These are phyloP conservation scores for Tokudaia tokunoshimensis DNA, from an alignment of 2,797 vertebrate species.

Conservation along the genomic window DNA sequence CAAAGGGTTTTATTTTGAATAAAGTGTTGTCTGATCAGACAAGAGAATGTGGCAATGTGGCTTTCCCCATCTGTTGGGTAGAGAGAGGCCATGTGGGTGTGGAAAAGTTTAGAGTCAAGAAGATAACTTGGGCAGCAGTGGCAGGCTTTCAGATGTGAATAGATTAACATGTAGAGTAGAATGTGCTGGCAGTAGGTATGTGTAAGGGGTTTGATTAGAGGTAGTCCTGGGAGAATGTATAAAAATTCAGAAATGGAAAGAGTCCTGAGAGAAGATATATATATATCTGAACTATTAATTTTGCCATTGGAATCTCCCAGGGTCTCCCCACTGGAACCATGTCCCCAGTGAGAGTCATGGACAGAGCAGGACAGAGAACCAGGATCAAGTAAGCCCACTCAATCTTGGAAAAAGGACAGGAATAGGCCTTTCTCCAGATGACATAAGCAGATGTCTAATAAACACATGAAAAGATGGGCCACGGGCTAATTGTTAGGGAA, in stretches of 20 bases:
- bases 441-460: not conserved
- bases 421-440: not conserved
- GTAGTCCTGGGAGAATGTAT: not conserved
- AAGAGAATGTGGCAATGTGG: not conserved
- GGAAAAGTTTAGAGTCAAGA: not conserved
- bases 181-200: not conserved
- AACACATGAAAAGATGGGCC: not conserved
- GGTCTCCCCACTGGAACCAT: not conserved
- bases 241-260: not conserved
- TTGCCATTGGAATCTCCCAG: not conserved
- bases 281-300: accelerated
- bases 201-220: not conserved
- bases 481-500: not conserved
- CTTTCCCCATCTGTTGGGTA: not conserved
- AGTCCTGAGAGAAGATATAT: not conserved
- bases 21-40: not conserved
- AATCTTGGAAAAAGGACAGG: not conserved
- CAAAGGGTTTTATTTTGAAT: not conserved
- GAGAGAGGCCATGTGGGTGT: not conserved
- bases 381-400: not conserved
- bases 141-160: not conserved
- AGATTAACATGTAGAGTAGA: accelerated
- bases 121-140: accelerated
- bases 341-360: not conserved
- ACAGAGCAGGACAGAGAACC: not conserved